These are phyloP conservation scores for Chloebia gouldiae DNA, from an alignment of 2,113 vertebrate genomes.

Conservation along the genomic window DNA sequence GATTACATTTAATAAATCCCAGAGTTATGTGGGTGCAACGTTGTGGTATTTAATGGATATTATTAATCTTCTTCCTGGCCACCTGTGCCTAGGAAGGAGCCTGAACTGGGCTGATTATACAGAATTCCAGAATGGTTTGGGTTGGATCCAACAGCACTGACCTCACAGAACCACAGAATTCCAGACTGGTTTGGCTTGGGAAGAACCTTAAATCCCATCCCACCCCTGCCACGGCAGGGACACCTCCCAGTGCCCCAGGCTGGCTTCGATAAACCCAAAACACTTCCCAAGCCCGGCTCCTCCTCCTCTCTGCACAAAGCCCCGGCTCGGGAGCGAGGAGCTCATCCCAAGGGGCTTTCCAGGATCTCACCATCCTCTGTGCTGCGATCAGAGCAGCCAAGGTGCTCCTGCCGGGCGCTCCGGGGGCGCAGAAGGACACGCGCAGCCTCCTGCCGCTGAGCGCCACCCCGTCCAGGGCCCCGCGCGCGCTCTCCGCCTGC, in stretches of 20 bases:
- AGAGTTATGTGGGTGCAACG: neutral
- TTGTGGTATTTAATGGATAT: neutral
- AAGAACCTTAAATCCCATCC: neutral
- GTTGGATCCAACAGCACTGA: neutral
- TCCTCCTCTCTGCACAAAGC: neutral
- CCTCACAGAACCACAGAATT: neutral
- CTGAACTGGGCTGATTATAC: neutral
- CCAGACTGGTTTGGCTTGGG: neutral
- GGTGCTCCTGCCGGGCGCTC: conserved; percentile 91
- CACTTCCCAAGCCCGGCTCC: neutral
- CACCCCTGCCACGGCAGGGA: neutral
- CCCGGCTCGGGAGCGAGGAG: neutral
- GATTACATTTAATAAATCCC: neutral
- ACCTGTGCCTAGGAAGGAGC: neutral
- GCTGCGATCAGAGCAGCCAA: conserved; percentile 92
- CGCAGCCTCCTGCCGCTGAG: conserved; percentile 83
- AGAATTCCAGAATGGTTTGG: neutral
- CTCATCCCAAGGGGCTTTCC: neutral
- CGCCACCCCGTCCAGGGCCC: conserved; percentile 74
- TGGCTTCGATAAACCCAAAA: neutral
- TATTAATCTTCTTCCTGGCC: neutral
- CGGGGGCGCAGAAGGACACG: conserved; percentile 91
- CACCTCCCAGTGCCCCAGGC: neutral
- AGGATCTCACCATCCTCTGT: conserved; percentile 88
- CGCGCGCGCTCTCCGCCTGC: conserved; percentile 86